These are phyloP conservation scores for Nycteola revayana DNA, from an alignment of 2,888 invertebrate species.

Conservation along the genomic window DNA sequence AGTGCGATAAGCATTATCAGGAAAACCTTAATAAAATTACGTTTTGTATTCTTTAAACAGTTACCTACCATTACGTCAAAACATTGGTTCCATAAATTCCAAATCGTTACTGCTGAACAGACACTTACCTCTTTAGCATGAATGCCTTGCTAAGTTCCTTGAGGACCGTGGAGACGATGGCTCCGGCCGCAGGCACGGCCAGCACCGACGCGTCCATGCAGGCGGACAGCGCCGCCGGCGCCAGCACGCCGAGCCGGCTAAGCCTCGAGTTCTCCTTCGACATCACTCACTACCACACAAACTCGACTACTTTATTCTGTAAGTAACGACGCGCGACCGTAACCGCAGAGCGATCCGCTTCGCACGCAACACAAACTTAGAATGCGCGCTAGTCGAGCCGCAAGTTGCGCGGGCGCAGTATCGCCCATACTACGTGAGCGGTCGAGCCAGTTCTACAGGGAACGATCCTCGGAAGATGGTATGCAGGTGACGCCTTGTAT, in stretches of 20 bases:
- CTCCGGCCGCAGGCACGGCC: slow-evolving; percentile 73
- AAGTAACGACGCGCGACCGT: slow-evolving; percentile 59
- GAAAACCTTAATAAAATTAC: too few relatives aligned
- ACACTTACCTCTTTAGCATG: slow-evolving; percentile 73
- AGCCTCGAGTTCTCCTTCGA: slow-evolving; percentile 59
- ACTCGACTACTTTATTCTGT: slow-evolving; percentile 14
- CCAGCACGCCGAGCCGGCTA: slow-evolving; percentile 68
- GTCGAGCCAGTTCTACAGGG: slow-evolving; percentile 19
- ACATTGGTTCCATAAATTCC: too few relatives aligned
- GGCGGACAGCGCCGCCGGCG: slow-evolving; percentile 70
- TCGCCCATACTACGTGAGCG: slow-evolving; percentile 21
- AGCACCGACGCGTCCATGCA: slow-evolving; percentile 75
- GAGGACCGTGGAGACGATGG: slow-evolving; percentile 72
- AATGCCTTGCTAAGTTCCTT: slow-evolving; percentile 76
- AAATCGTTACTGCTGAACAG: too few relatives aligned
- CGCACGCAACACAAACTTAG: slow-evolving; percentile 58
- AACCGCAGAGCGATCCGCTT: slow-evolving; percentile 73
- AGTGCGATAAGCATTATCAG: too few relatives aligned
- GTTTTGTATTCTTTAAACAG: too few relatives aligned
- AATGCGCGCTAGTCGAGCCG: slow-evolving; percentile 43
- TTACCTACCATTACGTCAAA: too few relatives aligned
- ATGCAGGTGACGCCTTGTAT: slow-evolving; percentile 2
- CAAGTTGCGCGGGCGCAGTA: slow-evolving; percentile 21
- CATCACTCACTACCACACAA: slow-evolving; percentile 49
- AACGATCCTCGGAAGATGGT: slow-evolving; percentile 13